Percentiles rank a stretch among this genome's conserved stretches.
Evolutionary conservation across 2,797 vertebrate species (phyloP).

Genomic region (Mus spretus): DNA sequence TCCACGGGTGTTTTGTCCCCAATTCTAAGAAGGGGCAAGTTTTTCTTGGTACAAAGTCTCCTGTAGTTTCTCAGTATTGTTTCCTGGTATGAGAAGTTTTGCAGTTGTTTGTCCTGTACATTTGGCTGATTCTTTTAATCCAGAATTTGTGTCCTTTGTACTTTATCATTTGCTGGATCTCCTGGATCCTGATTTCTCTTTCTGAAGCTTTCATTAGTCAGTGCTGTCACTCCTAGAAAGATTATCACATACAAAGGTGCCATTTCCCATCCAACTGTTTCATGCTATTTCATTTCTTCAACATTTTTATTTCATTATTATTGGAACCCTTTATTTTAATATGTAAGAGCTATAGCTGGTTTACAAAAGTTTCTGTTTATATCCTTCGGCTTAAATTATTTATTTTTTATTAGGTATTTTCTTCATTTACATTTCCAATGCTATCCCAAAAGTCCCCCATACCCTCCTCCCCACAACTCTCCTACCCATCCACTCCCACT

Average conservation of each 20-base stretch:
- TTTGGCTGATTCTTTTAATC: slow-evolving; percentile 2
- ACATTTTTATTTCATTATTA: background rate
- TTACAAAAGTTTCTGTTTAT: slow-evolving; percentile 43
- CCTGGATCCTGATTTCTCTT: background rate
- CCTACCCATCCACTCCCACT: too few relatives aligned
- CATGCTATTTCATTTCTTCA: slow-evolving; percentile 1
- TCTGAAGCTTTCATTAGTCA: background rate
- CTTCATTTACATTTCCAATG: too few relatives aligned
- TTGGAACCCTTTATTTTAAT: slow-evolving; percentile 15
- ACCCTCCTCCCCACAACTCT: too few relatives aligned
- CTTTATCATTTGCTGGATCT: background rate
- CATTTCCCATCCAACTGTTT: background rate
- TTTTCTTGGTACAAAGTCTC: slow-evolving; percentile 4
- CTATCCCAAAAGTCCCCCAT: too few relatives aligned
- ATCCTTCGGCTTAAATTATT: background rate
- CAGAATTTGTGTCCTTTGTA: background rate
- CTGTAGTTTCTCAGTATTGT: slow-evolving; percentile 22
- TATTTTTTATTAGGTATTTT: too few relatives aligned
- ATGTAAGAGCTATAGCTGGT: background rate
- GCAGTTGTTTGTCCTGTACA: background rate
- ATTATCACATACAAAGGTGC: background rate
- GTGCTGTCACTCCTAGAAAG: background rate
- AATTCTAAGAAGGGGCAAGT: background rate
- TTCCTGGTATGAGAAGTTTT: background rate
- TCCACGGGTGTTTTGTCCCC: too few relatives aligned